Conservation (phyloP, 2,113 vertebrate genomes). For the Pangasianodon gigas region DNA sequence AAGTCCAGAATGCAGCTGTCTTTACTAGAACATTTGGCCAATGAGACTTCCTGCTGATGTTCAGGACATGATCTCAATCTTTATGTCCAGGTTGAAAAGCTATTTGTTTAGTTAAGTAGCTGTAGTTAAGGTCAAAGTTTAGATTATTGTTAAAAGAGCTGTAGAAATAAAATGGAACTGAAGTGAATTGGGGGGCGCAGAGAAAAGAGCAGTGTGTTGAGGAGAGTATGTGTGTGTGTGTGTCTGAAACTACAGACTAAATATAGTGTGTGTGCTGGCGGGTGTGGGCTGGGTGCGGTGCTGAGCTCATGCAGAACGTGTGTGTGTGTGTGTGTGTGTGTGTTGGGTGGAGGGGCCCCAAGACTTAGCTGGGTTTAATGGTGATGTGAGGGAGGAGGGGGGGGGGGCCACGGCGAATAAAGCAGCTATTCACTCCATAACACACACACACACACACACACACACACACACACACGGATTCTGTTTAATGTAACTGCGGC, state of each 20-base stretch:
- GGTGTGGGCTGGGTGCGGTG: conserved; percentile 63
- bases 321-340: conserved; percentile 31
- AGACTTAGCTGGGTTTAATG: conserved; percentile 30
- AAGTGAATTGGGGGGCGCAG: not conserved
- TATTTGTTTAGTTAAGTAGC: not conserved
- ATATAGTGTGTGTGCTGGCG: conserved; percentile 62
- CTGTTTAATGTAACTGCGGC: not conserved
- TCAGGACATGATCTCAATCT: not conserved
- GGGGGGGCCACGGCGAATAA: conserved; percentile 28
- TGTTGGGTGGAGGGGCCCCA: conserved; percentile 24
- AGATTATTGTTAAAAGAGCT: not conserved
- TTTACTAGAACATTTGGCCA: not conserved
- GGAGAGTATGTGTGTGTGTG: conserved; percentile 70
- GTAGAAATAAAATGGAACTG: not conserved
- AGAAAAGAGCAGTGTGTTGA: conserved; percentile 37
- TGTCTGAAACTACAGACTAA: conserved; percentile 66
- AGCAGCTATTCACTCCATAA: conserved; percentile 29
- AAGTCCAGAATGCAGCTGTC: not conserved
- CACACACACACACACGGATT: conserved; percentile 8
- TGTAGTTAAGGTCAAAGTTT: not conserved
- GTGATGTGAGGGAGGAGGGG: conserved; percentile 21
- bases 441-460: conserved; percentile 12
- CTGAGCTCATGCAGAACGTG: conserved; percentile 68
- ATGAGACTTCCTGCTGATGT: not conserved
- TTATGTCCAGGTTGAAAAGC: not conserved